Percentiles rank a stretch among this genome's conserved stretches.
Conservation (phyloP, 2,797 vertebrate species). For the Sebastes glaucus region DNA sequence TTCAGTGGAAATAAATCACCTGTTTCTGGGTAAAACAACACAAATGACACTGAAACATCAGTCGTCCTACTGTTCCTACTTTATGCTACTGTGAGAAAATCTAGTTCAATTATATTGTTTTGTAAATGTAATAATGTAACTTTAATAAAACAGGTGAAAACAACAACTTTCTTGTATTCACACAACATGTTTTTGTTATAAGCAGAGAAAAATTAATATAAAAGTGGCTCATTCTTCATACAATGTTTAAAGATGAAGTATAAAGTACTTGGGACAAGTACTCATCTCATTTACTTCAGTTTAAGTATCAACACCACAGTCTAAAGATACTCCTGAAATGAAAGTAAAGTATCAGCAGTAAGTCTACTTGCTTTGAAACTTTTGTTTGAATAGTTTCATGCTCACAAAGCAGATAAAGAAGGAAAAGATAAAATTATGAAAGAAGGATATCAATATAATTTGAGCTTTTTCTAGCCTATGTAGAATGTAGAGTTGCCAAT, state of each 20-base stretch:
- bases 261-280: not conserved
- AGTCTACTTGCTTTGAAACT: not conserved
- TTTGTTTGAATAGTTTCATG: not conserved
- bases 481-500: not conserved
- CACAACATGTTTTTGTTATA: not conserved
- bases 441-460: not conserved
- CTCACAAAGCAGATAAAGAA: not conserved
- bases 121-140: fast-evolving
- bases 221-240: not conserved
- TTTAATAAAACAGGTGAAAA: not conserved
- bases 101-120: not conserved
- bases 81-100: not conserved
- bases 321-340: not conserved
- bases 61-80: not conserved
- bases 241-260: not conserved
- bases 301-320: not conserved
- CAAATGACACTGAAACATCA: not conserved
- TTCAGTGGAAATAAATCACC: not conserved
- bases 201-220: not conserved
- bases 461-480: not conserved
- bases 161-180: not conserved
- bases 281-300: not conserved
- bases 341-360: not conserved
- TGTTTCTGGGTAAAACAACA: not conserved
- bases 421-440: not conserved